Evolutionary conservation across 2,888 invertebrate genomes (phyloP).

Genomic region (Crepidodera aurea): DNA sequence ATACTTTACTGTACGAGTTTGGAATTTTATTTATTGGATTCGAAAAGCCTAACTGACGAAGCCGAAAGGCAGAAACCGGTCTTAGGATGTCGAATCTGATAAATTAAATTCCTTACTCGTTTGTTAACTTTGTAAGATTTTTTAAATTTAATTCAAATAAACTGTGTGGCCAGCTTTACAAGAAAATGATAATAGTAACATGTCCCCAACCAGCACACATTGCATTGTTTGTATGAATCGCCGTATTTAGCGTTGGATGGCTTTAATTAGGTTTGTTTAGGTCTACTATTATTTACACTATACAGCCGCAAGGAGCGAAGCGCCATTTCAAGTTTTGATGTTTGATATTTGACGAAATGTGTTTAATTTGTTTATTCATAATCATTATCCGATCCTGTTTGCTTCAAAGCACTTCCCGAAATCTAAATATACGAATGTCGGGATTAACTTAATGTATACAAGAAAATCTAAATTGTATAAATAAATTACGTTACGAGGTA

Average conservation of each 20-base stretch:
- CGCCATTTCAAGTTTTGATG: slow-evolving; percentile 15
- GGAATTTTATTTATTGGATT: too few species aligned
- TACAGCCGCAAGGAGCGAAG: slow-evolving; percentile 13
- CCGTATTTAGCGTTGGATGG: slow-evolving; percentile 15
- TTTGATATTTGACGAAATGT: slow-evolving; percentile 12
- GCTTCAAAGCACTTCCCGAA: background rate
- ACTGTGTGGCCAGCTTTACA: slow-evolving; percentile 1
- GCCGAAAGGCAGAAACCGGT: too few species aligned
- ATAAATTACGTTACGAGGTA: too few species aligned
- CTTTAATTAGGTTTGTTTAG: slow-evolving; percentile 27
- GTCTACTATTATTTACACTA: slow-evolving; percentile 24
- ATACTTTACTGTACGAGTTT: too few species aligned
- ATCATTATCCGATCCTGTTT: slow-evolving; percentile 10
- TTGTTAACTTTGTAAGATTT: too few species aligned
- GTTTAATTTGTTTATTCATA: slow-evolving; percentile 26
- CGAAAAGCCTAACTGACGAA: too few species aligned
- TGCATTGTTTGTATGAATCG: slow-evolving; percentile 11
- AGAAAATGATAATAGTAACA: slow-evolving; percentile 15
- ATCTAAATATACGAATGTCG: slow-evolving; percentile 10
- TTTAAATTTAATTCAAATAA: too few species aligned
- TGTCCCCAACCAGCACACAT: slow-evolving; percentile 9
- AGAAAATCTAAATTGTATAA: background rate
- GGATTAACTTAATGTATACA: background rate
- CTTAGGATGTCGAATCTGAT: too few species aligned
- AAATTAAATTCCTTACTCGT: too few species aligned